Conservation (phyloP, 1,140 invertebrate species). For the Cepaea nemoralis region DNA sequence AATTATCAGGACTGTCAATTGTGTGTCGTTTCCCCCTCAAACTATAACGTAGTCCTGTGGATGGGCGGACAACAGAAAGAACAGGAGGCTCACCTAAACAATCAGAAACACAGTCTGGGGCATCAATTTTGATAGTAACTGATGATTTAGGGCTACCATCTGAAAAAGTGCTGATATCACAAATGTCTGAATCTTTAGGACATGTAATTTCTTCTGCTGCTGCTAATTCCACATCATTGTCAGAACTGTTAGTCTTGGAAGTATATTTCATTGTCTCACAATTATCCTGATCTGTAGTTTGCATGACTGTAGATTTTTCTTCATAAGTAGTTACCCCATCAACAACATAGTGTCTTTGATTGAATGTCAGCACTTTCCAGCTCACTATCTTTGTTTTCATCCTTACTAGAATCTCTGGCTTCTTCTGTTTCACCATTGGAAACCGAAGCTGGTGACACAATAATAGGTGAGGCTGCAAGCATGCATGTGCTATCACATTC, state of each 20-base stretch:
- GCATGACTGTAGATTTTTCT: not conserved
- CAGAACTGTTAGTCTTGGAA: not conserved
- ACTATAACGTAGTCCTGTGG: too few species aligned
- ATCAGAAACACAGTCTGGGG: not conserved
- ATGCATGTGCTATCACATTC: conserved; percentile 50
- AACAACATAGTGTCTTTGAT: too few species aligned
- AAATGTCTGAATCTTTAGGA: not conserved
- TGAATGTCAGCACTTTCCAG: not conserved
- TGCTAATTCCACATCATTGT: not conserved
- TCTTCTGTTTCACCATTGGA: conserved; percentile 25
- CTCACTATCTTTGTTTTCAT: not conserved
- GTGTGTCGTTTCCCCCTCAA: conserved; percentile 36
- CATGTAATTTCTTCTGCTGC: not conserved
- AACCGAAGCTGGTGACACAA: conserved; percentile 39
- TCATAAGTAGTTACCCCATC: not conserved
- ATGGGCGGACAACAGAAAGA: not conserved
- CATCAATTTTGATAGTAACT: not conserved
- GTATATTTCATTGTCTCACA: not conserved
- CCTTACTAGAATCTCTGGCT: not conserved
- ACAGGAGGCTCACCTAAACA: not conserved
- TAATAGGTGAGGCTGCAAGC: conserved; percentile 38
- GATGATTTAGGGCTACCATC: not conserved
- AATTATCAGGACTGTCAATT: conserved; percentile 40
- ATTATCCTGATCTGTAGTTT: not conserved
- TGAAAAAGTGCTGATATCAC: not conserved